These are phyloP conservation scores for Reticulitermes lucifugus DNA, from an alignment of 2,888 invertebrate species.

Conservation along the genomic window DNA sequence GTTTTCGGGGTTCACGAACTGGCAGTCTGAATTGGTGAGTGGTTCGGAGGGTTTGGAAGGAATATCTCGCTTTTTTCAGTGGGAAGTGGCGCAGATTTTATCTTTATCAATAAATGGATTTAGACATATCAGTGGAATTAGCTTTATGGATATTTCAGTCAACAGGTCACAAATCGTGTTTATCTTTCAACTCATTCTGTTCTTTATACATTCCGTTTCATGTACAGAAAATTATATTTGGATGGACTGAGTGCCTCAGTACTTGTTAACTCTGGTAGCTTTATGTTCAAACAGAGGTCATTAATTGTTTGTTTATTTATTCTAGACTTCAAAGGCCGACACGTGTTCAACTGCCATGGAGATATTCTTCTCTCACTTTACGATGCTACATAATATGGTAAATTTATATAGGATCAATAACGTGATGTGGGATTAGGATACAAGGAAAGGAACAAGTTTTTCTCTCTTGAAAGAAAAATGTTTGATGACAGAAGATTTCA, in stretches of 20 bases:
- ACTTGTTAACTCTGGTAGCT: neutral
- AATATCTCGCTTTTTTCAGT: neutral
- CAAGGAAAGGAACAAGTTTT: too few relatives aligned
- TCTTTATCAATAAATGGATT: neutral
- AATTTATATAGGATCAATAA: too few relatives aligned
- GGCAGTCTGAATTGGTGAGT: too few relatives aligned
- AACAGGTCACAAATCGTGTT: neutral
- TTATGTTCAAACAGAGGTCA: neutral
- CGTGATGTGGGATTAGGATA: too few relatives aligned
- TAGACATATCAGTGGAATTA: neutral
- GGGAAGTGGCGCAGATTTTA: neutral
- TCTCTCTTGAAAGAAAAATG: too few relatives aligned
- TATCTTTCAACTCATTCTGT: neutral
- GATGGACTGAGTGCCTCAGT: neutral
- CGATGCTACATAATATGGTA: too few relatives aligned
- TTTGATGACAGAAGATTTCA: too few relatives aligned
- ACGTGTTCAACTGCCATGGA: too few relatives aligned
- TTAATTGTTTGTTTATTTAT: neutral
- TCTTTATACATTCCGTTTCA: neutral
- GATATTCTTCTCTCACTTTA: too few relatives aligned
- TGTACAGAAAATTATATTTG: neutral
- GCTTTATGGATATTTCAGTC: neutral
- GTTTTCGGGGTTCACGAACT: neutral
- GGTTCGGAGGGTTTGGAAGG: neutral
- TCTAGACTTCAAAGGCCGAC: too few relatives aligned